Evolutionary conservation across 2,888 invertebrate genomes (phyloP).

Genomic region (Drosophila nigritarsus): DNA sequence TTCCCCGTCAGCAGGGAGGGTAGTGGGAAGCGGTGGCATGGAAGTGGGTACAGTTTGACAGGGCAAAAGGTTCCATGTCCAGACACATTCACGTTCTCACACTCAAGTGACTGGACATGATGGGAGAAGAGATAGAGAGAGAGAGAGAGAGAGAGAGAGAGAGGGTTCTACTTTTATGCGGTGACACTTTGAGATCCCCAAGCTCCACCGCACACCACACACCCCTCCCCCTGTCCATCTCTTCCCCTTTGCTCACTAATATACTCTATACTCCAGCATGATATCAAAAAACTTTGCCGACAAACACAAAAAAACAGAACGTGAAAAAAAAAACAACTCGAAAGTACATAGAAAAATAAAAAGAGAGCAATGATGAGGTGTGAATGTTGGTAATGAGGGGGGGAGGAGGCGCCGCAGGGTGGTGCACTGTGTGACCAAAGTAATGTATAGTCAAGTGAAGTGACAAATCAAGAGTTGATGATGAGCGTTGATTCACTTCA

Average conservation of each 20-base stretch:
- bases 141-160: not conserved
- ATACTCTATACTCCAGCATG: constrained; percentile 41
- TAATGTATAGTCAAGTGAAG: constrained; percentile 28
- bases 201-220: constrained; percentile 4
- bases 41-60: constrained; percentile 8
- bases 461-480: constrained; percentile 50
- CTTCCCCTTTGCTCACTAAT: not conserved
- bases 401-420: not conserved
- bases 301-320: constrained; percentile 45
- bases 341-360: constrained; percentile 16
- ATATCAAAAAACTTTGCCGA: constrained; percentile 79
- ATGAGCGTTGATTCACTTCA: constrained; percentile 30
- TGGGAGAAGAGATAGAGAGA: constrained; percentile 2
- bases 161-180: constrained; percentile 66
- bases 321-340: constrained; percentile 10
- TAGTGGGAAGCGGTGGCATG: constrained; percentile 2
- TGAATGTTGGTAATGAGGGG: constrained; percentile 34
- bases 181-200: constrained; percentile 67
- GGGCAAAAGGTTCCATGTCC: constrained; percentile 45
- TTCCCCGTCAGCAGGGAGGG: not conserved
- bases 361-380: constrained; percentile 40
- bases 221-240: not conserved
- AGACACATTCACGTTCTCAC: constrained; percentile 65
- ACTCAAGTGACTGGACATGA: constrained; percentile 49
- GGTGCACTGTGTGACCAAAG: constrained; percentile 19